Evolutionary conservation across 2,113 vertebrate species (phyloP), one percentile per base, ranked within the genome.

Genomic region (Leucosticte australis): DNA sequence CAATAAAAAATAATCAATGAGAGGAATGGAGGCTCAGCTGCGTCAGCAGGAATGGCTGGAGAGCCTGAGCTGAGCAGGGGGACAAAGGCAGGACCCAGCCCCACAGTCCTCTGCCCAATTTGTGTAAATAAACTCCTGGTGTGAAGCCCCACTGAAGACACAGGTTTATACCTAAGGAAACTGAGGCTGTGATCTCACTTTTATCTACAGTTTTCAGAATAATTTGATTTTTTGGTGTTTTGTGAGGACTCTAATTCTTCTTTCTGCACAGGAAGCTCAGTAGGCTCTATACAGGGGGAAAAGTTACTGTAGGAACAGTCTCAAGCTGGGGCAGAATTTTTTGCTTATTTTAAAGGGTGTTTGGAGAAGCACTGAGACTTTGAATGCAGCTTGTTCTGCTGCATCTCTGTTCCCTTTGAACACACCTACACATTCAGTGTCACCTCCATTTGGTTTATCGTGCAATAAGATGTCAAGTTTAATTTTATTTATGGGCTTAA

Each of bases 401-500:
- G 41, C 3, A 11, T 52, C 53, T 62, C 28, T 35, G 16, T 71
- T 89, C 63, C 55, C 52, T 87, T 80, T 2, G 5, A 92, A 59
- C 21, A 50, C 55, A 83, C 67, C 82, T 92, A 53, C 17, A 24
- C 46, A 13, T 73, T 88, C 57, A 53, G 50, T 6, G 2, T 74
- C 80, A 83, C 31, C 68, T 81, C 50, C 52, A 4, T 74, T 76
- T 88, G 71, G 82, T 94, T 94, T 78, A 75, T 89, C 1, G 0
- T 75, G 60, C 52, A 75, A 81, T 92, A 59, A 84, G 73, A 70
- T 4, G 11, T 81, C 71, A 62, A 10, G 20, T 88, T 83, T 81
- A 14, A 75, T 89, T 89, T 92, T 94, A 92, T 96, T 96, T 94
- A 89, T 92, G 77, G 64, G 39, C 69, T 92, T 90, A 90, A 91